Base-by-base conservation (phyloP, 2,888 invertebrate genomes). In the Lagria hirta region DNA sequence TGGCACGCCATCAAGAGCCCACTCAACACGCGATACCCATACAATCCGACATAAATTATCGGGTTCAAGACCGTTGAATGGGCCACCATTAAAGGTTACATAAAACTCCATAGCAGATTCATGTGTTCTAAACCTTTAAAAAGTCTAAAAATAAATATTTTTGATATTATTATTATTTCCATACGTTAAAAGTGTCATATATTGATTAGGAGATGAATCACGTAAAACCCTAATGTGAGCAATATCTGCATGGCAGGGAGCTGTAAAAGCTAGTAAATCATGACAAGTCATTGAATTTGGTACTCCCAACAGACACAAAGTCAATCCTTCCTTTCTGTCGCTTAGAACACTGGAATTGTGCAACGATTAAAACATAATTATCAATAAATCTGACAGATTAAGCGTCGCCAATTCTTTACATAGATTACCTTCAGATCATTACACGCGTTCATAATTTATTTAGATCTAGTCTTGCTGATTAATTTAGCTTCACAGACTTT, bases 141-240 rank as follows among this genome's bases (percentile, higher is more conserved):
- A 36, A 48, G 41, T n/a, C 37, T 32, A 52, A 50, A 18, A 12
- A 24, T 34, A 40, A 18, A 3, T 15, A 40, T 2, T 22, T 65
- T n/a, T n/a, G n/a, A n/a, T n/a, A n/a, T n/a, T n/a, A n/a, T n/a
- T n/a, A n/a, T n/a, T 33, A 36, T 26, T 21, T 22, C 45, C 36
- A 20, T 67, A 96, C 77, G 92, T 95, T 20, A 99, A 75, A 13
- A 99, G 74, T 24, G 94, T 91, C 97, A 99, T 98, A 66, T 97
- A 99, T 68, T 96, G 95, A 72, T 98, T 97, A 0, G 96, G 94
- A 11, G 84, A 82, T 37, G 92, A 92, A 68, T 90, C 89, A 12
- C 95, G 77, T 28, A 99, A 82, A 30, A 99, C 93, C 51, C 94
- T 80, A 55, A 98, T 89, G 65, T 92, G 88, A 44, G 90, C 86